Conservation (phyloP, 2,797 vertebrate genomes). For the Mormyrus proboscirostris region DNA sequence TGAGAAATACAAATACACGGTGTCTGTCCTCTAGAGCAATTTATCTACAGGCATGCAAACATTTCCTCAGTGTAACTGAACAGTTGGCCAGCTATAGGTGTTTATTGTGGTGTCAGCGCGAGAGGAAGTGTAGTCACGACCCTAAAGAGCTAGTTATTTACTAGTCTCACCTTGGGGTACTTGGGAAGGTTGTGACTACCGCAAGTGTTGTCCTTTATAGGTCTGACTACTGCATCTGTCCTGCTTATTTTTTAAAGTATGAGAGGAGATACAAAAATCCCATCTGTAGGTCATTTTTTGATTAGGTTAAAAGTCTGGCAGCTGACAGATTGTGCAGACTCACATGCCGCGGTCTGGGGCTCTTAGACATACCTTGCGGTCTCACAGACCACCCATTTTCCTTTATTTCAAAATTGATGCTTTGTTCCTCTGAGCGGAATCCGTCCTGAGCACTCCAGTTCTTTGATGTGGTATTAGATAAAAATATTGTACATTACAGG, state of each 20-base stretch:
- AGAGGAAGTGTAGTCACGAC: neutral
- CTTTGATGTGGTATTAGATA: neutral
- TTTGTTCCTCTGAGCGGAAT: neutral
- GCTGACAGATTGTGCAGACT: neutral
- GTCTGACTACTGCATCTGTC: neutral
- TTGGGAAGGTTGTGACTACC: neutral
- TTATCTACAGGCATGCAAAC: neutral
- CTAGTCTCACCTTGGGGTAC: neutral
- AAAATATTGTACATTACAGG: conserved; percentile 26
- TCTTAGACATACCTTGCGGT: neutral
- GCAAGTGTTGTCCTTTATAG: neutral
- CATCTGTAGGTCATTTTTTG: neutral
- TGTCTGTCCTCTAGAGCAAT: neutral
- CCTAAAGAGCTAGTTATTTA: neutral
- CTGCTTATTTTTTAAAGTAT: neutral
- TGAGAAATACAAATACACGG: neutral
- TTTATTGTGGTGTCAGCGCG: neutral
- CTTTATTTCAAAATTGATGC: neutral
- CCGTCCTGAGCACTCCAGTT: neutral
- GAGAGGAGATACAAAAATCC: neutral
- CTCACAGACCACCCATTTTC: neutral
- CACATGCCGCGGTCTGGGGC: neutral
- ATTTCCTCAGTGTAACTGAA: neutral
- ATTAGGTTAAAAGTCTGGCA: neutral
- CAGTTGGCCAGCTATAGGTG: neutral